A percentile compares a stretch with the other conserved stretches of the same genome.
Evolutionary conservation across 2,888 invertebrate genomes (phyloP).

Genomic region (Tiliacea citrago): DNA sequence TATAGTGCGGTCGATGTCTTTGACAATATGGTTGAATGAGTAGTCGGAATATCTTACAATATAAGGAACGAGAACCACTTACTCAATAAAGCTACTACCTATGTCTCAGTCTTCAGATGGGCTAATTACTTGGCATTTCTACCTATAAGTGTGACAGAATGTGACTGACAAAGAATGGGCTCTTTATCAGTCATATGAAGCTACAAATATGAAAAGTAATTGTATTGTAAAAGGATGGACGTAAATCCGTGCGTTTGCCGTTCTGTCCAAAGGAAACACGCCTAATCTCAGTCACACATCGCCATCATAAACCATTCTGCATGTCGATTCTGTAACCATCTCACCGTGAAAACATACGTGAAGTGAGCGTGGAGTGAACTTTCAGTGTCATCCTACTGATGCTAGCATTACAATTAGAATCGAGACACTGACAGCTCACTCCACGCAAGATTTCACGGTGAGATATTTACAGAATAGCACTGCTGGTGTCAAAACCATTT

Average conservation of each 20-base stretch:
- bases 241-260: not conserved
- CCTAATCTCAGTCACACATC: not conserved
- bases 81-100: not conserved
- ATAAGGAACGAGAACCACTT: not conserved
- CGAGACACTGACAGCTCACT: too few relatives aligned
- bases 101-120: not conserved
- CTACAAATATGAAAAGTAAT: not conserved
- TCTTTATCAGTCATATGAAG: too few relatives aligned
- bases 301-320: too few relatives aligned
- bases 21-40: not conserved
- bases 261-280: not conserved
- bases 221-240: not conserved
- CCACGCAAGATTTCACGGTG: too few relatives aligned
- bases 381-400: too few relatives aligned
- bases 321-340: too few relatives aligned
- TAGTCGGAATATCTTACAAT: not conserved
- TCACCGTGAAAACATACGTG: too few relatives aligned
- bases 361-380: too few relatives aligned
- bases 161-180: not conserved
- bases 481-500: not conserved
- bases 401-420: too few relatives aligned
- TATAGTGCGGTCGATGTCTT: not conserved
- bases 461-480: too few relatives aligned
- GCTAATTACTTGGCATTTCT: not conserved
- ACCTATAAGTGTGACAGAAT: not conserved